Evolutionary conservation across 2,888 invertebrate genomes (phyloP), one percentile per base, ranked within the genome.

Genomic region (Pachycephus smyrnensis): DNA sequence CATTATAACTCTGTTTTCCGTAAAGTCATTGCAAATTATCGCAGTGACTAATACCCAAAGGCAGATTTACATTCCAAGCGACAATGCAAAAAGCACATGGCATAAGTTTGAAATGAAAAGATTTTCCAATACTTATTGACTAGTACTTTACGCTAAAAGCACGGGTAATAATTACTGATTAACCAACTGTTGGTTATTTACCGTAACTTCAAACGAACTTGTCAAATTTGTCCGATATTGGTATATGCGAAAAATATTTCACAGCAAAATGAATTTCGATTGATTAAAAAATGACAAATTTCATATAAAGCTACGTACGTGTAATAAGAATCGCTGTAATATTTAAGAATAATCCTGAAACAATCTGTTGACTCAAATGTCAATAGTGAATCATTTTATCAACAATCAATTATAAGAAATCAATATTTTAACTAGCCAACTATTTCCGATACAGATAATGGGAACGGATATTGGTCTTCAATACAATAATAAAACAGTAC

Each of bases 31-130:
- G 71, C 71, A 71, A 11, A 32, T 73, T 80, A 77, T 82, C 68
- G 81, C 80, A 75, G 31, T 81, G 80, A 80, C 80, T 82, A 82
- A 82, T 84, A 77, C 78, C 80, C 80, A 80, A 75, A 83, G 80
- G 82, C 81, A 82, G 80, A 79, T 84, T 83, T 82, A 81, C 86
- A 87, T 89, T 89, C 87, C 87, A 89, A 88, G 87, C 88, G 79
- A 80, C 81, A 84, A 88, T 84, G 84, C 84, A 84, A 84, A 82
- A 86, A 85, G 84, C 85, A 84, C 69, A 81, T 77, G 68, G 68
- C 35, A 76, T 77, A 74, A 31, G 69, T 73, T 76, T 76, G 71
- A 73, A 75, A 75, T n/a, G 33, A 71, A 75, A 35, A 12, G 55
- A 71, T 71, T 71, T 40, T 71, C 23, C 69, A 71, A 15, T 33